Base-by-base conservation (phyloP, 1,140 invertebrate genomes). In the Formica exsecta region DNA sequence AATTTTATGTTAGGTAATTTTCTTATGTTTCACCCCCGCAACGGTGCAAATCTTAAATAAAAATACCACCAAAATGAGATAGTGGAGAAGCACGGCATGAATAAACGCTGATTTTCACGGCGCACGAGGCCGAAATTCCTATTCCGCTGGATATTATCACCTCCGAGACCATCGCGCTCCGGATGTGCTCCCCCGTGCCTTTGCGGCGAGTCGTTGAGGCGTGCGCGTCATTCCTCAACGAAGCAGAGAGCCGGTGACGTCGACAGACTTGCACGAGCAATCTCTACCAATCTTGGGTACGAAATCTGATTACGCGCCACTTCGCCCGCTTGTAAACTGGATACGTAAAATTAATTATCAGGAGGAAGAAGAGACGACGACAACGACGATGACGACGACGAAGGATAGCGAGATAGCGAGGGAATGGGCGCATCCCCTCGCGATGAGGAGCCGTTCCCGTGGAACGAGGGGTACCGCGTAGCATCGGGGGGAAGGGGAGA, bases 271-370 rank as follows among this genome's bases (percentile, higher is more conserved):
- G 83, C 79, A 64, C 77, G 91, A 93, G 94, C 94, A 95, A 93
- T 93, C 92, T 93, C 92, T 91, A 92, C 90, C 92, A 94, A 93
- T 93, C 94, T 93, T 85, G 91, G 62, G 84, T 73, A 86, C 75
- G 87, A 92, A 94, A 94, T 94, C 92, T 93, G 94, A 95, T 94
- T 94, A 93, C 90, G 87, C 91, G 89, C 80, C 91, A 89, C 92
- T 91, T 89, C 91, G 91, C 89, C 87, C 86, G 90, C 93, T 94
- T 92, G 92, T 93, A 94, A 94, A 94, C 94, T 92, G 94, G 92
- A 94, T 95, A 93, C 94, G 93, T 93, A 92, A 95, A 95, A 95
- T 95, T 94, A 95, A 95, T 95, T 94, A 94, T 93, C 93, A 92
- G 87, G 86, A 32, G 84, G 41, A 11, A 36, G 36, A 19, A 70